Percentiles rank a stretch among this genome's conserved stretches.
These are phyloP conservation scores for Hylomyscus alleni DNA, from an alignment of 2,797 vertebrate species.

Conservation along the genomic window DNA sequence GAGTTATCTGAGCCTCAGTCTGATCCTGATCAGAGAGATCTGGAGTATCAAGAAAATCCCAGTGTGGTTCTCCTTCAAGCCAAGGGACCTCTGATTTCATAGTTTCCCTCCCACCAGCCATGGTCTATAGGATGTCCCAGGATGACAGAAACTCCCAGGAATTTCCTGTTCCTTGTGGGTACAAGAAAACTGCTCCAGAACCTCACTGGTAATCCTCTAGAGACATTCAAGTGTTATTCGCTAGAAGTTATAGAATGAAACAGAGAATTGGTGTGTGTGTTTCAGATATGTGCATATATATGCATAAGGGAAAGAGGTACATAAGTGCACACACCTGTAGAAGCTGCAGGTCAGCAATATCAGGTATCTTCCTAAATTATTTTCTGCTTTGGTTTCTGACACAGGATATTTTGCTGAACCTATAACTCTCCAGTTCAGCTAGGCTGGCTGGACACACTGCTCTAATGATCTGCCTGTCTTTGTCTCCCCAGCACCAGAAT, in stretches of 20 bases:
- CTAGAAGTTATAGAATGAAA: constrained; percentile 18
- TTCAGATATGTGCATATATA: background rate
- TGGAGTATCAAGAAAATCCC: background rate
- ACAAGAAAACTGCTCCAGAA: constrained; percentile 26
- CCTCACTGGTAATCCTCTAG: background rate
- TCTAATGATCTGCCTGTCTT: background rate
- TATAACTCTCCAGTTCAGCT: background rate
- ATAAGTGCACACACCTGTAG: background rate
- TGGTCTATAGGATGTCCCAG: constrained; percentile 1
- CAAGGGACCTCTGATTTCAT: constrained; percentile 33
- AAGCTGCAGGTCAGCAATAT: background rate
- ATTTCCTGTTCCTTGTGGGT: constrained; percentile 24
- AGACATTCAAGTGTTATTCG: constrained; percentile 38
- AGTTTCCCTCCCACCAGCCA: constrained; percentile 11
- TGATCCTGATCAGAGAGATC: background rate
- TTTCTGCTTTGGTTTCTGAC: background rate
- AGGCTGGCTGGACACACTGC: background rate
- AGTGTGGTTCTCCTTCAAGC: background rate
- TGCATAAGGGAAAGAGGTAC: background rate
- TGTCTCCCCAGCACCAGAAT: background rate
- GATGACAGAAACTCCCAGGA: constrained; percentile 35
- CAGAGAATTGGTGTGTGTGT: background rate
- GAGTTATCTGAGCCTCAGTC: background rate
- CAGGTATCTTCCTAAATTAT: background rate
- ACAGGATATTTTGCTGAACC: background rate